Evolutionary conservation across 2,113 vertebrate genomes (phyloP).

Genomic region (Globicephala melas): DNA sequence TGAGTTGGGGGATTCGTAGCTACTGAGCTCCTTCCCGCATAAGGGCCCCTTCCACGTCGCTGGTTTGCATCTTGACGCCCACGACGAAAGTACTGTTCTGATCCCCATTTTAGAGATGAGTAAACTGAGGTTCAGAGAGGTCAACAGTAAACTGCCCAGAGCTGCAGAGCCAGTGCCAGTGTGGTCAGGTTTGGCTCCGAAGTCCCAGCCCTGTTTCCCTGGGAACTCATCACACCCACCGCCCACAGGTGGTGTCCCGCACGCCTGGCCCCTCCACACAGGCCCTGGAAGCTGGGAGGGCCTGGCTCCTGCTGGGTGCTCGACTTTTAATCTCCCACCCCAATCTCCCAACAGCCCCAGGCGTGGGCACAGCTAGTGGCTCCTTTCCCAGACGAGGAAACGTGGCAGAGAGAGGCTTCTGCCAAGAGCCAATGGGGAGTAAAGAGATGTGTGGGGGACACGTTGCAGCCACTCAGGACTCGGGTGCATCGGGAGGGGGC

Average conservation of each 20-base stretch:
- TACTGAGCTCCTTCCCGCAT: neutral
- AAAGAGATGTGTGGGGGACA: neutral
- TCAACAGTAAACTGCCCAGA: neutral
- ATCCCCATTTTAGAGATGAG: neutral
- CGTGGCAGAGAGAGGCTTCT: neutral
- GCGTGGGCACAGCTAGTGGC: neutral
- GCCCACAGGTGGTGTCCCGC: neutral
- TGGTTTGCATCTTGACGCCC: neutral
- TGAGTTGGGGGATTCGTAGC: too few relatives aligned
- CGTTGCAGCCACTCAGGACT: neutral
- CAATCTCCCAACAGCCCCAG: neutral
- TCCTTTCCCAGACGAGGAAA: neutral
- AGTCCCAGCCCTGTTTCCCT: neutral
- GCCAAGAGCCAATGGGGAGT: neutral
- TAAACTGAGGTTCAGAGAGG: neutral
- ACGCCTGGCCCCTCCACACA: neutral
- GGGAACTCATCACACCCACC: fast-evolving
- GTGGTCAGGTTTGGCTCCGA: neutral
- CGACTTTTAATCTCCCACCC: neutral
- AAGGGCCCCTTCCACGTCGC: neutral
- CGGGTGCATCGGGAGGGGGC: fast-evolving
- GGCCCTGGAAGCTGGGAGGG: too few relatives aligned
- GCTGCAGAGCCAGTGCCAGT: neutral
- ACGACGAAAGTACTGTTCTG: neutral
- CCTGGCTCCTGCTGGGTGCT: neutral